A percentile compares a stretch with the other conserved stretches of the same genome.
phyloP scores from a whole-genome alignment of 2,113 vertebrate genomes.

The Pantherophis guttatus region DNA sequence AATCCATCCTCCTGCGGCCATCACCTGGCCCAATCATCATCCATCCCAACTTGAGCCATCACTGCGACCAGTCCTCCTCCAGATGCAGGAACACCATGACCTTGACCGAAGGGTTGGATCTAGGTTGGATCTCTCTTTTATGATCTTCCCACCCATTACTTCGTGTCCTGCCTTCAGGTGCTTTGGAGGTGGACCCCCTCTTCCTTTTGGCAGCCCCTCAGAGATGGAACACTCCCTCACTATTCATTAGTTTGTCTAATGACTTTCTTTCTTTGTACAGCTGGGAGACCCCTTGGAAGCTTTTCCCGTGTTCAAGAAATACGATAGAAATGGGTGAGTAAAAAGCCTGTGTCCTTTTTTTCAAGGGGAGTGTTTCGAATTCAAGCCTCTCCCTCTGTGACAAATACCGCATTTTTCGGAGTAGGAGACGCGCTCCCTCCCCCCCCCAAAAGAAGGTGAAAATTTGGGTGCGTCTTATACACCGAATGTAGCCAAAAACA shows the following conservation, averaged over 20 bases:
- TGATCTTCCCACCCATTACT: not conserved
- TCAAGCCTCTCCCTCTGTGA: not conserved
- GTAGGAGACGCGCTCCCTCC: too few species aligned
- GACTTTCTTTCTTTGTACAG: slow-evolving; percentile 60
- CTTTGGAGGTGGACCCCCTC: not conserved
- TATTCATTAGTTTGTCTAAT: not conserved
- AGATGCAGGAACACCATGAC: too few species aligned
- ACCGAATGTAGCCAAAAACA: too few species aligned
- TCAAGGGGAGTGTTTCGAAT: not conserved
- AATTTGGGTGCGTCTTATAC: too few species aligned
- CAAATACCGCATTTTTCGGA: too few species aligned
- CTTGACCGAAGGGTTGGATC: not conserved
- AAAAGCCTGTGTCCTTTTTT: not conserved
- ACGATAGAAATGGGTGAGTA: slow-evolving; percentile 90
- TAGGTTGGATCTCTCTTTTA: not conserved
- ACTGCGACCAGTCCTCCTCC: too few species aligned
- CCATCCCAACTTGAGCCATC: too few species aligned
- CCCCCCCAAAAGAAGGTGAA: too few species aligned
- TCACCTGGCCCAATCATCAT: too few species aligned
- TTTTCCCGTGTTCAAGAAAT: slow-evolving; percentile 94
- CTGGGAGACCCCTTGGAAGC: slow-evolving; percentile 86
- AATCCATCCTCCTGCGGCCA: too few species aligned
- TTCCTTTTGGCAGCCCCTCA: not conserved
- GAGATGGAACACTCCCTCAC: not conserved
- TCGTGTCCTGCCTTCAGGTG: not conserved